A percentile compares a stretch with the other conserved stretches of the same genome.
phyloP scores from a whole-genome alignment of 2,797 vertebrate species.

The Hafferia zeledoni region DNA sequence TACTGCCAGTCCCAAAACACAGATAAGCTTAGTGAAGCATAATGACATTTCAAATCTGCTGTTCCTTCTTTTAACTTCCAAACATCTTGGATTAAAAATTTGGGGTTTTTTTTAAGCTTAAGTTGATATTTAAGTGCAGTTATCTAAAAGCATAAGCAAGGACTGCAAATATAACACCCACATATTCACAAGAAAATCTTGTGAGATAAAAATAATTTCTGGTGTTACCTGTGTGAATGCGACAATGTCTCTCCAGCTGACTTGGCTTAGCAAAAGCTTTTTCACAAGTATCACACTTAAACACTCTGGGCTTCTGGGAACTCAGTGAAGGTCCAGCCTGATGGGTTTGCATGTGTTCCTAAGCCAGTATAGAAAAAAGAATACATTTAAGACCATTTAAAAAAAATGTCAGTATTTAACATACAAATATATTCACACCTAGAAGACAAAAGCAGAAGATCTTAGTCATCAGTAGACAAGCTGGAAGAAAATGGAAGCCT shows the following conservation, averaged over 20 bases:
- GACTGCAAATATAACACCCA: not conserved
- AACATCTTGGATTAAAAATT: not conserved
- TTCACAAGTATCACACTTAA: conserved; percentile 90
- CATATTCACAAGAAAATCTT: not conserved
- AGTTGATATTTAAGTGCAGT: not conserved
- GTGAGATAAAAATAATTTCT: not conserved
- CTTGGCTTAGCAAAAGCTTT: conserved; percentile 98
- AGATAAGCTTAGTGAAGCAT: not conserved
- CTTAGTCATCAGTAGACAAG: not conserved
- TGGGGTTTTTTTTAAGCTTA: not conserved
- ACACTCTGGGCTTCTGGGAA: conserved; percentile 92
- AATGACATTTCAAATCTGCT: not conserved
- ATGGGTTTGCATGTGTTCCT: conserved; percentile 96
- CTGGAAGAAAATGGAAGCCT: not conserved
- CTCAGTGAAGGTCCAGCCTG: conserved; percentile 91
- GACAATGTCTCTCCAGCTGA: conserved; percentile 95
- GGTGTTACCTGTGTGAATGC: conserved; percentile 92
- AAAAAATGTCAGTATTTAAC: not conserved
- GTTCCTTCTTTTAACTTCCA: not conserved
- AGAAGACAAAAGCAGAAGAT: not conserved
- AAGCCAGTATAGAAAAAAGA: not conserved
- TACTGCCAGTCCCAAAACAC: not conserved
- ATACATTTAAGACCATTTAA: not conserved
- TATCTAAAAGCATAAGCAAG: not conserved
- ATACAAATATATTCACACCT: not conserved